Conservation (phyloP, 2,797 vertebrate genomes). For the Astyanax mexicanus region DNA sequence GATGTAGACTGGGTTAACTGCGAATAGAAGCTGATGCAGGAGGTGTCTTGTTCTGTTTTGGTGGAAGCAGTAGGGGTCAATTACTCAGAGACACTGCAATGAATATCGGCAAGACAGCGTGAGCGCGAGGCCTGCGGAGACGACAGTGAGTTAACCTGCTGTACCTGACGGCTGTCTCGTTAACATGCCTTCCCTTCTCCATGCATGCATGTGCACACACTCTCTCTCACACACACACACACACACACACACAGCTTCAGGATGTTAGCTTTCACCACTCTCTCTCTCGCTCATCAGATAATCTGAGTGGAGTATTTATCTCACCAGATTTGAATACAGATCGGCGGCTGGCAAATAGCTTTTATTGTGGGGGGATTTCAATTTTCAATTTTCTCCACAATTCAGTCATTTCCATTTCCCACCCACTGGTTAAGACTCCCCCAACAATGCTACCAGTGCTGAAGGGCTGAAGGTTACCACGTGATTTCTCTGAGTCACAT, state of each 20-base stretch:
- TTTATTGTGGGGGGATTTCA: slow-evolving; percentile 43
- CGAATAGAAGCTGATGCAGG: slow-evolving; percentile 15
- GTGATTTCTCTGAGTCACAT: too few species aligned
- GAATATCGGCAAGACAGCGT: slow-evolving; percentile 50
- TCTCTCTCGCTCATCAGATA: slow-evolving; percentile 9
- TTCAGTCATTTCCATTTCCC: too few species aligned
- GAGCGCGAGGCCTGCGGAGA: slow-evolving; percentile 33
- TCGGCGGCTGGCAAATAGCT: slow-evolving; percentile 75
- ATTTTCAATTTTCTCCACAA: too few species aligned
- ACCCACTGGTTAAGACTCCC: too few species aligned
- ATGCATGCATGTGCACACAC: slow-evolving; percentile 48
- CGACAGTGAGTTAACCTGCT: slow-evolving; percentile 48
- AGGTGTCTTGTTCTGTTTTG: slow-evolving; percentile 36
- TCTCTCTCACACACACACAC: slow-evolving; percentile 3
- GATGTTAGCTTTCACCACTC: background rate
- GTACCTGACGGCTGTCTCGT: slow-evolving; percentile 44
- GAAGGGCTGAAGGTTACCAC: too few species aligned
- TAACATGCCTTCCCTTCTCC: slow-evolving; percentile 48
- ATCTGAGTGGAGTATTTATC: slow-evolving; percentile 41
- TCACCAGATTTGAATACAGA: slow-evolving; percentile 71
- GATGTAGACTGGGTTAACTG: slow-evolving; percentile 4
- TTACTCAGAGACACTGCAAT: slow-evolving; percentile 33
- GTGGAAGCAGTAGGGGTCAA: slow-evolving; percentile 32
- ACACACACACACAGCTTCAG: background rate
- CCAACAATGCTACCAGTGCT: too few species aligned